Conservation (phyloP, 2,113 vertebrate genomes). For the Psilopogon haemacephalus region DNA sequence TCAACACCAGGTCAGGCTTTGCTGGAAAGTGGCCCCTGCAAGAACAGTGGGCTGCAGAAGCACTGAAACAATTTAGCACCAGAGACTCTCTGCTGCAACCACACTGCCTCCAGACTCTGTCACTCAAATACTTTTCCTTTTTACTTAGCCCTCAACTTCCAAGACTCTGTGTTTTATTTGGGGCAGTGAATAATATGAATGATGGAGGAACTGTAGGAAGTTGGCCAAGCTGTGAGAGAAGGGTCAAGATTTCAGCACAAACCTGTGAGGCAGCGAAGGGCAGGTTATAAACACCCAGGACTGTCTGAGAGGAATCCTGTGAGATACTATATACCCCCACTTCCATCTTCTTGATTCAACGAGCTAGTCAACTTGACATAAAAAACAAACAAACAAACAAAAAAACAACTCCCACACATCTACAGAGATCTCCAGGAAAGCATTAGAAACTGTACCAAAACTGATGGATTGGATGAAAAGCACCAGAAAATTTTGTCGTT, state of each 20-base stretch:
- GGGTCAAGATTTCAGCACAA: neutral
- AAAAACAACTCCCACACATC: neutral
- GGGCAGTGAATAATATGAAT: neutral
- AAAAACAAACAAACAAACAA: neutral
- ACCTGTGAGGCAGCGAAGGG: neutral
- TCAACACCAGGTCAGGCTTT: neutral
- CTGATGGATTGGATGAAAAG: neutral
- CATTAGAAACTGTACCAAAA: neutral
- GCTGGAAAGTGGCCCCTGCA: neutral
- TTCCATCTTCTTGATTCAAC: neutral
- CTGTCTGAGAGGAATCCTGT: neutral
- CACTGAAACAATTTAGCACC: neutral
- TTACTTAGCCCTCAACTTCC: neutral
- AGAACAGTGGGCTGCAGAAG: neutral
- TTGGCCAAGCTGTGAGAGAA: neutral
- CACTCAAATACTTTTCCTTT: neutral
- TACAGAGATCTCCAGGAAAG: neutral
- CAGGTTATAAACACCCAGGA: neutral
- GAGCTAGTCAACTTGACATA: neutral
- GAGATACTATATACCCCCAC: neutral
- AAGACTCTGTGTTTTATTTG: neutral
- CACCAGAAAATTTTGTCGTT: neutral
- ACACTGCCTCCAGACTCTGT: neutral
- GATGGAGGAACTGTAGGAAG: neutral
- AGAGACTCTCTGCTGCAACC: neutral